Evolutionary conservation across 92 coral and sea anemone genomes (phyloP).

Genomic region (Isaurus tuberculatus): DNA sequence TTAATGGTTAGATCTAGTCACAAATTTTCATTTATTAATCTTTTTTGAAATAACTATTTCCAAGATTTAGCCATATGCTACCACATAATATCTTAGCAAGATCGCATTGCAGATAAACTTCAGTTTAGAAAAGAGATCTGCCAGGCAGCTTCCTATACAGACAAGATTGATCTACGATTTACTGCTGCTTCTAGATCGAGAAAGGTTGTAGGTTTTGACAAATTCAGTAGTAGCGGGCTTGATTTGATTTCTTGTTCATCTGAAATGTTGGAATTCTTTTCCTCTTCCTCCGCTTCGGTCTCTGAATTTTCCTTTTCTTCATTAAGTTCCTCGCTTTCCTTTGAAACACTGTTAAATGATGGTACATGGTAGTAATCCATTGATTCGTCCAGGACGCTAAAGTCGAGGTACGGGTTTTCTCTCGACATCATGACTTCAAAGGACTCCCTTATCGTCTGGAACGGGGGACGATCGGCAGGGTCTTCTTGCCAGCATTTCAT

Average conservation of each 20-base stretch:
- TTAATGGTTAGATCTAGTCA: no score
- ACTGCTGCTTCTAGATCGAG: conserved; percentile 18
- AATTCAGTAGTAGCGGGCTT: neutral
- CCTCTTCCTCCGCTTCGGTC: neutral
- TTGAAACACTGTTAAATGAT: conserved; percentile 34
- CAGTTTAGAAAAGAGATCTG: no score
- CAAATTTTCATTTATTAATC: no score
- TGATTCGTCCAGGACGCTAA: conserved; percentile 36
- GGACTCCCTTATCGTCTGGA: conserved; percentile 16
- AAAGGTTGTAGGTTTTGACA: conserved; percentile 15
- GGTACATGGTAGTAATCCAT: conserved; percentile 39
- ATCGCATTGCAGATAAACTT: no score
- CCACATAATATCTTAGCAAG: no score
- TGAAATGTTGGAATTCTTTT: neutral
- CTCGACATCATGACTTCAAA: conserved; percentile 43
- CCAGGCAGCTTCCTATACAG: neutral
- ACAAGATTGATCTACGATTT: conserved; percentile 14
- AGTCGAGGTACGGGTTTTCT: conserved; percentile 42
- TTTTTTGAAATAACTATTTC: no score
- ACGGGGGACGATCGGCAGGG: conserved; percentile 35
- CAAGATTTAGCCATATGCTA: no score
- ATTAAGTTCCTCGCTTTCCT: conserved; percentile 1
- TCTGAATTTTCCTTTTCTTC: neutral
- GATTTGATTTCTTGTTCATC: neutral
- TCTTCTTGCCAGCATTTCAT: conserved; percentile 18